A percentile compares a stretch with the other conserved stretches of the same genome.
Evolutionary conservation across 2,888 invertebrate species (phyloP).

Genomic region (Meloe dianella): DNA sequence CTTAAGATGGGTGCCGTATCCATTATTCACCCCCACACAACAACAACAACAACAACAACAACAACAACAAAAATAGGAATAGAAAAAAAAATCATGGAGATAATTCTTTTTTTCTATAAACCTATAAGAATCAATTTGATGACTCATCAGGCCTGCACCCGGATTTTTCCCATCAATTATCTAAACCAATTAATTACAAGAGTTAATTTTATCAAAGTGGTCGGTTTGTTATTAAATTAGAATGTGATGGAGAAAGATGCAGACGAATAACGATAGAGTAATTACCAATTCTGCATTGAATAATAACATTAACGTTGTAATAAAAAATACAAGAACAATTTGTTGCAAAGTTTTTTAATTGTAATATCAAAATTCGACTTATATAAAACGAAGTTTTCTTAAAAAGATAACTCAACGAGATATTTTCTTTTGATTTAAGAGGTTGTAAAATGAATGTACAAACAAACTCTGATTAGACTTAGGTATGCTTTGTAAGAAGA

Average conservation of each 20-base stretch:
- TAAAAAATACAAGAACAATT: not conserved
- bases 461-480: conserved; percentile 13
- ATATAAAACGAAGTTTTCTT: not conserved
- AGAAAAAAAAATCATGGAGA: conserved; percentile 13
- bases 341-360: conserved; percentile 10
- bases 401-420: conserved; percentile 13
- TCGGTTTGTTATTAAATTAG: not conserved
- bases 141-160: not conserved
- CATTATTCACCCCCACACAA: not conserved
- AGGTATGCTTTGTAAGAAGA: conserved; percentile 21
- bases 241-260: not conserved
- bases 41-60: not conserved
- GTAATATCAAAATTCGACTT: not conserved
- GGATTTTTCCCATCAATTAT: conserved; percentile 6
- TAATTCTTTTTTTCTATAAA: not conserved
- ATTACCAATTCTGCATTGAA: conserved; percentile 5
- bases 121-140: not conserved
- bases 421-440: conserved; percentile 25
- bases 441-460: conserved; percentile 19
- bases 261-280: not conserved
- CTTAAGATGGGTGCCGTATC: conserved; percentile 13
- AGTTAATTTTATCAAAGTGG: conserved; percentile 7
- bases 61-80: not conserved
- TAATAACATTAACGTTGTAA: conserved; percentile 12
- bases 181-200: not conserved